Conservation (phyloP, 2,797 vertebrate genomes). For the Hephaestus fuliginosus region DNA sequence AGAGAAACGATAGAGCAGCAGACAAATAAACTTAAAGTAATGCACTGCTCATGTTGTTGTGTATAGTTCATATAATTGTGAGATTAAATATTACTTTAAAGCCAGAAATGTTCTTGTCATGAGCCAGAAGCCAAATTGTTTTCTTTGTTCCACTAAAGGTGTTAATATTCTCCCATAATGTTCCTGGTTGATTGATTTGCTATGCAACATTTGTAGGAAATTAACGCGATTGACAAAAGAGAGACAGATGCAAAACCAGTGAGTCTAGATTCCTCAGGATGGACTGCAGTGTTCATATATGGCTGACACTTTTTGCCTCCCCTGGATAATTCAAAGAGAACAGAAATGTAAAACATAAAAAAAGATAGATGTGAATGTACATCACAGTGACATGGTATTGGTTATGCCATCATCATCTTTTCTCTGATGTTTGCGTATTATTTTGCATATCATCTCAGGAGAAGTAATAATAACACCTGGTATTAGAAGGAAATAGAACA, state of each 20-base stretch:
- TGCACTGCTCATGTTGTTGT: constrained; percentile 50
- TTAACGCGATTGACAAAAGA: constrained; percentile 46
- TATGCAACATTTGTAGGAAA: constrained; percentile 25
- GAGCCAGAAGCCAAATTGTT: constrained; percentile 35
- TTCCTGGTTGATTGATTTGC: constrained; percentile 37
- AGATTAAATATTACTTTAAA: constrained; percentile 61
- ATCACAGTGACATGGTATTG: neutral
- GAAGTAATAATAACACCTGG: constrained; percentile 1
- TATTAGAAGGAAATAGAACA: neutral
- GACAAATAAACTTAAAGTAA: constrained; percentile 57
- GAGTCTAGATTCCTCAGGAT: constrained; percentile 4
- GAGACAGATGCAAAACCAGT: constrained; percentile 22
- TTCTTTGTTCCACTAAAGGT: constrained; percentile 50
- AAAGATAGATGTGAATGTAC: constrained; percentile 13
- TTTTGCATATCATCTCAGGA: neutral
- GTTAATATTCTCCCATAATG: constrained; percentile 53
- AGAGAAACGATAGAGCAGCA: constrained; percentile 46
- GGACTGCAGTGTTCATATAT: neutral
- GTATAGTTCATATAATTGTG: constrained; percentile 29
- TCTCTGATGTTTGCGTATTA: neutral
- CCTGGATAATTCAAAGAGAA: constrained; percentile 20
- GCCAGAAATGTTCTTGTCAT: constrained; percentile 39
- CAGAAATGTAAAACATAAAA: constrained; percentile 13
- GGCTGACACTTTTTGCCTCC: constrained; percentile 6
- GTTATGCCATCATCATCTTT: neutral